Evolutionary conservation across 2,888 invertebrate species (phyloP).

Genomic region (Oscheius onirici): DNA sequence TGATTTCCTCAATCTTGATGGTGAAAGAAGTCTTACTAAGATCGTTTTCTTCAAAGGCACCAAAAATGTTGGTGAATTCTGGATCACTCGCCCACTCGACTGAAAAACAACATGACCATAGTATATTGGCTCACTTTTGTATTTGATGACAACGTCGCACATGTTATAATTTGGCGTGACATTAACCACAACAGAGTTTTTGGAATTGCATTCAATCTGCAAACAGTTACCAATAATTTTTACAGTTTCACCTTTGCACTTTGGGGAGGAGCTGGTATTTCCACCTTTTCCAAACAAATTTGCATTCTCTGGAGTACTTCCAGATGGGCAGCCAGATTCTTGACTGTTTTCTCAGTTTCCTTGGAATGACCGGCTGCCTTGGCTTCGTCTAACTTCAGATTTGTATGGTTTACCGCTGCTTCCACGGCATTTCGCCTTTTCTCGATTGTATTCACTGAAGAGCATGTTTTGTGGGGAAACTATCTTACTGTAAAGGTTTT

Average conservation of each 20-base stretch:
- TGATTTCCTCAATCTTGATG: constrained; percentile 15
- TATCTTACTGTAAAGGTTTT: constrained; percentile 73
- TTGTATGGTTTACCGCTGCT: constrained; percentile 39
- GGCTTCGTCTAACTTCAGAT: background rate
- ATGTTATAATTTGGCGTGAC: constrained; percentile 37
- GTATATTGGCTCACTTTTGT: constrained; percentile 44
- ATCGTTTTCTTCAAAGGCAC: constrained; percentile 37
- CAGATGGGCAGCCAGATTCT: constrained; percentile 87
- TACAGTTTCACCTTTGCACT: constrained; percentile 37
- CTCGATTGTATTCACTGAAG: constrained; percentile 51
- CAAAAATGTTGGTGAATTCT: constrained; percentile 83
- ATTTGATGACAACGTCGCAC: constrained; percentile 48
- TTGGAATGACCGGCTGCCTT: constrained; percentile 35
- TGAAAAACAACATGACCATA: constrained; percentile 70
- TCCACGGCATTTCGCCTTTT: constrained; percentile 44
- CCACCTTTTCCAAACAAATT: constrained; percentile 22
- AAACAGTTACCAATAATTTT: background rate
- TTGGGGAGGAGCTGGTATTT: constrained; percentile 35
- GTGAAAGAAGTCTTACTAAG: constrained; percentile 27
- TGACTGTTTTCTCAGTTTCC: constrained; percentile 75
- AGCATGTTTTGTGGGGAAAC: constrained; percentile 1
- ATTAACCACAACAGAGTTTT: constrained; percentile 36
- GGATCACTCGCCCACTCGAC: constrained; percentile 92
- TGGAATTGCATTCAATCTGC: constrained; percentile 45
- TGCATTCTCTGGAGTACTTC: constrained; percentile 82